These are phyloP conservation scores for Micronycteris hirsuta DNA, from an alignment of 2,113 vertebrate species.

Conservation along the genomic window DNA sequence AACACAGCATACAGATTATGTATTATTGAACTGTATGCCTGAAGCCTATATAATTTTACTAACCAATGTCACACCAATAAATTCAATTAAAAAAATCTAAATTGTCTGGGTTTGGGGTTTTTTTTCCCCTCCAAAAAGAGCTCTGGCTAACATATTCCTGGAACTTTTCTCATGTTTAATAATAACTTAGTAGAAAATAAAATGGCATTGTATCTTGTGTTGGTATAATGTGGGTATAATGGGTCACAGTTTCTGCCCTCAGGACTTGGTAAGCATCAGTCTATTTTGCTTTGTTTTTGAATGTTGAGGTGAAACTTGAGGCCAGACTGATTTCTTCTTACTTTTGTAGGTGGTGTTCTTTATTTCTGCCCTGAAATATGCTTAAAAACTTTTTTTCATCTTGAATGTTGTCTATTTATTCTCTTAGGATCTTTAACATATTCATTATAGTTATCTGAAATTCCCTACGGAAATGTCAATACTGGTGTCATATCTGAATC, in stretches of 20 bases:
- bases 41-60: not conserved
- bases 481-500: not conserved
- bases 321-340: not conserved
- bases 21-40: not conserved
- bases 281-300: not conserved
- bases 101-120: not conserved
- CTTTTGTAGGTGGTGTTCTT: not conserved
- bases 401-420: not conserved
- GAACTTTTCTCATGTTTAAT: not conserved
- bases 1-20: not conserved
- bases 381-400: not conserved
- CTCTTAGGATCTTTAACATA: not conserved
- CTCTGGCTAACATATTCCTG: not conserved
- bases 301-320: not conserved
- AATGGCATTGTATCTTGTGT: not conserved
- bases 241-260: not conserved
- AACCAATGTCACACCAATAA: not conserved
- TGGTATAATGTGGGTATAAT: not conserved
- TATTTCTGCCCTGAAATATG: not conserved
- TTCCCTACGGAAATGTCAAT: not conserved
- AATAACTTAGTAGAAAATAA: not conserved
- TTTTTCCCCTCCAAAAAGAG: not conserved
- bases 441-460: not conserved
- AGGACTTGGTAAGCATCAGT: not conserved
- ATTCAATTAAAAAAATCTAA: not conserved